Percentiles rank a stretch among this genome's conserved stretches.
phyloP scores from a whole-genome alignment of 53 echinoderm and acorn worm species.

The Pentamera pediparva region DNA sequence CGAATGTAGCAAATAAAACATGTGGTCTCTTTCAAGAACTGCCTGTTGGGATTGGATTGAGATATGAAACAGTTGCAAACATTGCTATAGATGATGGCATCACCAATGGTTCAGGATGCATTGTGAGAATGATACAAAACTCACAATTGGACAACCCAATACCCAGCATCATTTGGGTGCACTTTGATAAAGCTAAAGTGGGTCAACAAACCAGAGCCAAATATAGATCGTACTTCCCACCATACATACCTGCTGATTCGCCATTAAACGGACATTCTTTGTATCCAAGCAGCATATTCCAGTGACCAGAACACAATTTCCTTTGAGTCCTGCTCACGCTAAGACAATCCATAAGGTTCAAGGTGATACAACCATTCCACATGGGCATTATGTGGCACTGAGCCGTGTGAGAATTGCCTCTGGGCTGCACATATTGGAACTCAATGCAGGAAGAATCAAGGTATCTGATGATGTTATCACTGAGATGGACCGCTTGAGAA shows the following conservation, averaged over 20 bases:
- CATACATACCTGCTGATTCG: background rate
- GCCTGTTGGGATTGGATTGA: background rate
- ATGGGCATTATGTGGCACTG: slow-evolving; percentile 46
- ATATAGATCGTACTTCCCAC: slow-evolving; percentile 14
- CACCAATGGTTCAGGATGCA: slow-evolving; percentile 40
- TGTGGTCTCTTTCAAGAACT: background rate
- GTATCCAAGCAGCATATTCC: background rate
- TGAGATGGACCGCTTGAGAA: slow-evolving; percentile 29
- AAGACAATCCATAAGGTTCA: slow-evolving; percentile 56
- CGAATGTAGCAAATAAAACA: slow-evolving; percentile 12
- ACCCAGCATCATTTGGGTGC: slow-evolving; percentile 29
- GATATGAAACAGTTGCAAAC: slow-evolving; percentile 39
- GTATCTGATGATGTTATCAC: background rate
- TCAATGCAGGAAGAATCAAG: slow-evolving; percentile 23
- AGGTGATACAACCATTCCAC: slow-evolving; percentile 35
- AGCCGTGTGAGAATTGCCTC: slow-evolving; percentile 14
- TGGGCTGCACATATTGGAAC: slow-evolving; percentile 24
- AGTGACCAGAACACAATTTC: slow-evolving; percentile 45
- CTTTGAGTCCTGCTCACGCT: slow-evolving; percentile 38
- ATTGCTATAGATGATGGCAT: slow-evolving; percentile 45
- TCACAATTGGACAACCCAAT: background rate
- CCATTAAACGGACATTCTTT: slow-evolving; percentile 20
- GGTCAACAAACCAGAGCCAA: slow-evolving; percentile 18
- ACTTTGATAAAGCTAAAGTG: slow-evolving; percentile 23
- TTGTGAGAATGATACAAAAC: slow-evolving; percentile 16